Evolutionary conservation across 2,888 invertebrate species (phyloP).

Genomic region (Apodemia duryi): DNA sequence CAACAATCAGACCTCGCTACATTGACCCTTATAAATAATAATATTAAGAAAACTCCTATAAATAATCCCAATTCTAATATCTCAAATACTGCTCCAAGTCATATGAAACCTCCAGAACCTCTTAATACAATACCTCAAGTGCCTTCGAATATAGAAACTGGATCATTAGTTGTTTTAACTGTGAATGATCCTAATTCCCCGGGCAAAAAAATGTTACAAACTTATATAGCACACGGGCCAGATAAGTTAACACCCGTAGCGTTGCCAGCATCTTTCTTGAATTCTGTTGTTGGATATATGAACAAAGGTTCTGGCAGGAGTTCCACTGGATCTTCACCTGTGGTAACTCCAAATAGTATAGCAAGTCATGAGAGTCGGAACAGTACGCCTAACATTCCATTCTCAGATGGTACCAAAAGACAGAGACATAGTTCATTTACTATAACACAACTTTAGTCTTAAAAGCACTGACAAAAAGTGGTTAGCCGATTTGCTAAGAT

Average conservation of each 20-base stretch:
- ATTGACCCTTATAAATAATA: conserved; percentile 1
- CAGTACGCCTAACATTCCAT: conserved; percentile 30
- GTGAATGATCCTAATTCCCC: conserved; percentile 64
- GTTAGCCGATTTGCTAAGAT: too few relatives aligned
- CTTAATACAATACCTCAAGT: conserved; percentile 34
- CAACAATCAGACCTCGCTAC: conserved; percentile 13
- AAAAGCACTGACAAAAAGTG: neutral
- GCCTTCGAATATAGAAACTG: conserved; percentile 58
- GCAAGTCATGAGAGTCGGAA: conserved; percentile 46
- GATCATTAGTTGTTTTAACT: conserved; percentile 63
- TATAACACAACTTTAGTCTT: conserved; percentile 55
- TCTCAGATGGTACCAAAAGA: conserved; percentile 49
- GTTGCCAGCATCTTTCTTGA: conserved; percentile 53
- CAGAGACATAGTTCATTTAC: conserved; percentile 56
- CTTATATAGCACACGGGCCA: conserved; percentile 57
- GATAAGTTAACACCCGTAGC: conserved; percentile 58
- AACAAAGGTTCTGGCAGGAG: conserved; percentile 55
- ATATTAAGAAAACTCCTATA: neutral
- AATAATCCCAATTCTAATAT: neutral
- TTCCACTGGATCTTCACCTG: conserved; percentile 64
- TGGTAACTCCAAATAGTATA: conserved; percentile 57
- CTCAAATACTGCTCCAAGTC: conserved; percentile 16
- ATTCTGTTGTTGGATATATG: conserved; percentile 64
- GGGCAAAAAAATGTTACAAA: conserved; percentile 65
- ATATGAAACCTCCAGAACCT: neutral